Base-by-base conservation (phyloP, 2,797 vertebrate genomes). In the Esox lucius region DNA sequence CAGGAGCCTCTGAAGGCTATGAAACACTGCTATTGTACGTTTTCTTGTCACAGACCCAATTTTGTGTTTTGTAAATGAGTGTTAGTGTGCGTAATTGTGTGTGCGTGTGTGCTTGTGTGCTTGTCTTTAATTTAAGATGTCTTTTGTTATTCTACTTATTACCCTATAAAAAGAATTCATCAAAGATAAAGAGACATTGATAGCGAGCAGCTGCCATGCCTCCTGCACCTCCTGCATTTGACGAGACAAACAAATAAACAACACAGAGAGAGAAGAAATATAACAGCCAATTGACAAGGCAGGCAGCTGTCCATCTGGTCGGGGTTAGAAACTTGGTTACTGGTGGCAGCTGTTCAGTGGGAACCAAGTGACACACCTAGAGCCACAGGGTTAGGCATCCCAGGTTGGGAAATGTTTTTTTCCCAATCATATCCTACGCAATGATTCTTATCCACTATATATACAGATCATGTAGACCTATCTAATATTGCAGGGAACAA, bases 121-220 rank as follows among this genome's bases (percentile, higher is more conserved):
- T 22, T 59, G n/a, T 22, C 24, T 12, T 11, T 24, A 24, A 61
- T 61, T 61, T 12, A 59, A 24, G 11, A 12, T 2, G 24, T 61
- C 3, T 61, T 61, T 61, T 61, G 56, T 61, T 61, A 11, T 61
- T 24, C 22, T 12, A 22, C 11, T 61, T 61, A 61, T 61, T 61
- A 12, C 56, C 22, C 56, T 22, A 26, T 46, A 59, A 26, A 59
- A 61, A 12, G 8, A 61, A 61, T 61, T 61, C 8, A 61, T 61
- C 22, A 61, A 61, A 61, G 56, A 24, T 78, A 59, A 71, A 76
- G 67, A 73, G 71, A n/a, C 48, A 24, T 72, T 59, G n/a, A 51
- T 46, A 61, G 56, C 42, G 35, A 76, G 72, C 80, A 79, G 72
- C 77, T 80, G 80, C 70, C 33, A 11, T 11, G 3, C 22, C 12